A percentile compares a stretch with the other conserved stretches of the same genome.
These are phyloP conservation scores for Urosaurus nigricauda DNA, from an alignment of 2,797 vertebrate genomes.

Conservation along the genomic window DNA sequence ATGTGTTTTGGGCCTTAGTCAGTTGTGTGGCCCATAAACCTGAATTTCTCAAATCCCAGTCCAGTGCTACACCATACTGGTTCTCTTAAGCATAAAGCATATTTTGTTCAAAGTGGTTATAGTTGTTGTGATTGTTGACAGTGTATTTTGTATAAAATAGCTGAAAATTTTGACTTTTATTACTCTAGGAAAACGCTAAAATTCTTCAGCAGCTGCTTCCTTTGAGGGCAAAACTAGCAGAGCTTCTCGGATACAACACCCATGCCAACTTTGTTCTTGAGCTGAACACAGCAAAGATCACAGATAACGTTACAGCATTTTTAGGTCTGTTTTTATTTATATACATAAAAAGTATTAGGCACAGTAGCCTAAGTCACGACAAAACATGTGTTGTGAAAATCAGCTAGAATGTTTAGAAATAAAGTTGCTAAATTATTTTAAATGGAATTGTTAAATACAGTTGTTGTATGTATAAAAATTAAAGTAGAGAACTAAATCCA, in stretches of 20 bases:
- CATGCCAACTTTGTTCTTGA: slow-evolving; percentile 94
- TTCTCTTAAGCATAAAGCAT: not conserved
- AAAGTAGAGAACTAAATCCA: too few relatives aligned
- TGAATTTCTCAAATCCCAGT: not conserved
- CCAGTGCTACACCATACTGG: not conserved
- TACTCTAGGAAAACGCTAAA: slow-evolving; percentile 86
- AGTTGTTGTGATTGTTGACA: not conserved
- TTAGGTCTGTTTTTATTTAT: slow-evolving; percentile 78
- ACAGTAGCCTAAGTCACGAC: slow-evolving; percentile 1
- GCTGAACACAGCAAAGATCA: slow-evolving; percentile 92
- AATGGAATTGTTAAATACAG: not conserved
- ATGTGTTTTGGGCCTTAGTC: too few relatives aligned
- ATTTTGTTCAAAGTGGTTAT: slow-evolving; percentile 19
- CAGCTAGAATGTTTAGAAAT: not conserved
- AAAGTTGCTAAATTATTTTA: slow-evolving; percentile 24
- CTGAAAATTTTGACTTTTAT: slow-evolving; percentile 35
- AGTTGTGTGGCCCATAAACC: not conserved
- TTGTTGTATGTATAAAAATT: not conserved
- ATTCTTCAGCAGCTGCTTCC: slow-evolving; percentile 91
- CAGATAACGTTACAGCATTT: slow-evolving; percentile 76
- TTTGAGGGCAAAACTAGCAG: slow-evolving; percentile 88
- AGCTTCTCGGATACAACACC: slow-evolving; percentile 88
- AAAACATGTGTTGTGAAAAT: slow-evolving; percentile 36
- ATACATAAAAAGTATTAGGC: slow-evolving; percentile 34
- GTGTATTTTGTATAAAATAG: not conserved